These are phyloP conservation scores for Drosophila athabasca DNA, from an alignment of 1,140 invertebrate genomes.

Conservation along the genomic window DNA sequence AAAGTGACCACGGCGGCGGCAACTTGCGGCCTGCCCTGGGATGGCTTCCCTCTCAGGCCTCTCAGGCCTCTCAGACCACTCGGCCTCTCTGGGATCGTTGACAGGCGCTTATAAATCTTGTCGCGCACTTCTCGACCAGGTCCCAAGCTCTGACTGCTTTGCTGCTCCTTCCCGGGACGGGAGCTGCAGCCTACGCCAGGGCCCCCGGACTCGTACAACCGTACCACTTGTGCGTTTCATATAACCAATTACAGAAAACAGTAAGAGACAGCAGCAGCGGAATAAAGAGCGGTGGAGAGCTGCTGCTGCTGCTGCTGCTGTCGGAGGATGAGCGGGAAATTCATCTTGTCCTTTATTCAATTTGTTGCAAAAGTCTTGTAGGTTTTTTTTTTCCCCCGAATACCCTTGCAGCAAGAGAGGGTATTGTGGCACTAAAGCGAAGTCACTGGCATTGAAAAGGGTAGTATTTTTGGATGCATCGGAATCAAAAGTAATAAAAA, in stretches of 20 bases:
- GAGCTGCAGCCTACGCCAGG: constrained; percentile 43
- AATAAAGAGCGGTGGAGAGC: background rate
- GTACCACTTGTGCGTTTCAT: constrained; percentile 67
- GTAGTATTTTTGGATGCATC: too few relatives aligned
- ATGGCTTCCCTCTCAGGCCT: constrained; percentile 23
- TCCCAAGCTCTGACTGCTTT: constrained; percentile 21
- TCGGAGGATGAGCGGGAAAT: constrained; percentile 21
- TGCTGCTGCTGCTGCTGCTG: constrained; percentile 14
- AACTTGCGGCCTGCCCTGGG: constrained; percentile 28
- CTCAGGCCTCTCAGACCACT: constrained; percentile 10
- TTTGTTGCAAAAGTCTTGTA: constrained; percentile 53
- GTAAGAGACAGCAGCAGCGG: constrained; percentile 36
- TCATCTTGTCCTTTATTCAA: constrained; percentile 66
- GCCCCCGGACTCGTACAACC: background rate
- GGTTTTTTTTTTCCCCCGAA: constrained; percentile 8
- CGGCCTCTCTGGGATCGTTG: constrained; percentile 54
- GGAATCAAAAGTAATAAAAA: too few relatives aligned
- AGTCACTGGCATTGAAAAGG: too few relatives aligned
- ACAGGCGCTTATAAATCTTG: constrained; percentile 82
- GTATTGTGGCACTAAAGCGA: background rate
- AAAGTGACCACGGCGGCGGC: constrained; percentile 70
- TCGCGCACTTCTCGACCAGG: constrained; percentile 66
- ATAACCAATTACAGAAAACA: constrained; percentile 72
- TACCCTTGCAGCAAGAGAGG: constrained; percentile 12
- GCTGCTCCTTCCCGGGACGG: constrained; percentile 5